Base-by-base conservation (phyloP, 30 jellyfish, hydroid and myxozoan genomes). In the Hydra vulgaris region DNA sequence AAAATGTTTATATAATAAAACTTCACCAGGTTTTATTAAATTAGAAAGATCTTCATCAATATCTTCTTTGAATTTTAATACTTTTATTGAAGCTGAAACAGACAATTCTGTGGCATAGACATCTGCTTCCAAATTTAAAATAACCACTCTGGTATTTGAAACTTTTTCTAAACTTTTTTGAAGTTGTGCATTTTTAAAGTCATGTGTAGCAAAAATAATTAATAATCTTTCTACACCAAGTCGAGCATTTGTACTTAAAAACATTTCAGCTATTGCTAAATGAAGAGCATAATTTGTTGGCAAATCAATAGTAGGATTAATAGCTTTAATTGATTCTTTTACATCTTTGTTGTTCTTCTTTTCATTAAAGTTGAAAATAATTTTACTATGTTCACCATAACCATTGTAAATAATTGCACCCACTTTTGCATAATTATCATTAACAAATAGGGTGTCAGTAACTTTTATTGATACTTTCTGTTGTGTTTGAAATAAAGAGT, bases 181-280 rank as follows among this genome's bases (percentile, higher is more conserved):
- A 7, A 68, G 27, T 3, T 7, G 16, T n/a, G 4, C 75, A 1
- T n/a, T 68, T 66, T 15, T 27, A 15, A 61, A 23, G 22, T n/a
- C n/a, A n/a, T 26, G 23, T 7, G 66, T 78, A 15, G 40, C 68
- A 12, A 84, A 84, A 40, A 81, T 52, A 0, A 84, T 66, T 27
- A 89, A 53, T 7, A 78, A 27, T 72, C 71, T 89, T 17, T 93
- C 84, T 15, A 69, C 95, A 22, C 78, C 76, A 27, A 21, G 17
- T 54, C 96, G 89, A 0, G 91, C 91, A 61, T 54, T 83, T 52
- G 66, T 73, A n/a, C 20, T 27, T 17, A 23, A 18, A 54, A 83
- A 83, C 17, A 88, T 72, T 21, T 19, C 84, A 25, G 27, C 69
- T 22, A 26, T 53, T 66, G 87, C 96, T 1, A 79, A 67, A 5